Base-by-base conservation (phyloP, 2,113 vertebrate genomes). In the Shinisaurus crocodilurus region DNA sequence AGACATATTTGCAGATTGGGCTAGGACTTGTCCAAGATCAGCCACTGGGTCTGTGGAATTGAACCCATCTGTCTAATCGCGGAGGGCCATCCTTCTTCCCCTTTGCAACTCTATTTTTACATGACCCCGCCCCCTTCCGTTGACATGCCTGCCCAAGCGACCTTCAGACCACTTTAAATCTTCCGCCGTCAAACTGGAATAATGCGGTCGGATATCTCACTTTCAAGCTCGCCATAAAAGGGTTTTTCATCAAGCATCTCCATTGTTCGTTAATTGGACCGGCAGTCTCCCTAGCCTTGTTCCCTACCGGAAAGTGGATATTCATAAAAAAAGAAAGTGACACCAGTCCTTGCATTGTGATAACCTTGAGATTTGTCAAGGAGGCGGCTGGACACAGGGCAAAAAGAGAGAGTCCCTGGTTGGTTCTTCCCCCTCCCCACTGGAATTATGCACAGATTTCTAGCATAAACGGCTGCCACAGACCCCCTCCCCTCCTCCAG, bases 291-390 rank as follows among this genome's bases (percentile, higher is more conserved):
- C 18, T 27, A 15, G 76, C 60, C 32, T 23, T 3, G 2, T 69
- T 80, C 87, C 34, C 60, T 15, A 0, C 60, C 37, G 76, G 70
- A 80, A 88, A 88, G 76, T 2, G 45, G 43, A 88, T 69, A 50
- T 80, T 48, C 63, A 80, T 34, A 37, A 37, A 67, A 37, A 37
- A 67, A 80, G 76, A 80, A 45, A 27, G 29, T 1, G 29, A 80
- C 12, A 6, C 75, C 63, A 1, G 20, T 13, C 74, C 29, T 77
- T 43, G 18, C 76, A 50, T 69, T 7, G 7, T 9, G 29, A n/a
- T 77, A 88, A 67, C 74, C 86, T 88, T 88, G 86, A 76, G 37
- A 20, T 27, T 40, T 48, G 29, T 70, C 43, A 45, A 85, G 83
- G 65, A 43, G 18, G 37, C 45, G 6, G 25, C 1, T 27, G 63